Conservation (phyloP, 2,113 vertebrate genomes). For the Archilochus colubris region DNA sequence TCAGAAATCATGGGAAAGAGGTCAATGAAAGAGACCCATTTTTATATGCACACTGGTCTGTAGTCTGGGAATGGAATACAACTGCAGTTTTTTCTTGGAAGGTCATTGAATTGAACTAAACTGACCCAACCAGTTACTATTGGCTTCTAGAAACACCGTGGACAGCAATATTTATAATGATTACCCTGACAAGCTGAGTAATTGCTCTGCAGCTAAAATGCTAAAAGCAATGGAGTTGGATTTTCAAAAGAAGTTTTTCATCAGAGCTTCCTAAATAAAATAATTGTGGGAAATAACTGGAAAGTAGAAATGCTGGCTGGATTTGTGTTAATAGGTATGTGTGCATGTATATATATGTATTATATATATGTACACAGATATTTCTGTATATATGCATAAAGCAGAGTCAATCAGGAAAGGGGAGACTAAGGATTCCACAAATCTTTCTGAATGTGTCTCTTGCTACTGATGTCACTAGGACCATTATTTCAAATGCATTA, state of each 20-base stretch:
- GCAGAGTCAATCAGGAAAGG: background rate
- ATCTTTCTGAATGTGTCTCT: background rate
- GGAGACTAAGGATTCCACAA: background rate
- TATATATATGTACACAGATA: background rate
- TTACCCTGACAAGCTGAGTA: conserved; percentile 45
- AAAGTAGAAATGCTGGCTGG: background rate
- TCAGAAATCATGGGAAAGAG: conserved; percentile 11
- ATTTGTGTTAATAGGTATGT: background rate
- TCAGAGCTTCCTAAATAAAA: conserved; percentile 51
- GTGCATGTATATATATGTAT: background rate
- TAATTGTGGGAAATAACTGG: conserved; percentile 10
- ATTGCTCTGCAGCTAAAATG: conserved; percentile 47
- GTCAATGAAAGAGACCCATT: background rate
- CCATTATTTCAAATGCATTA: background rate
- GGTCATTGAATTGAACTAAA: conserved; percentile 27
- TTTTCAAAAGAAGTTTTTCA: conserved; percentile 30
- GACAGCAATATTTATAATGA: conserved; percentile 46
- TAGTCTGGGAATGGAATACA: background rate
- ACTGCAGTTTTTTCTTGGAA: conserved; percentile 19
- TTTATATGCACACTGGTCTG: background rate
- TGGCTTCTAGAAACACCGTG: conserved; percentile 4
- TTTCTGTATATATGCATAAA: background rate
- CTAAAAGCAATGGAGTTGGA: conserved; percentile 14
- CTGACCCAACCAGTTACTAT: conserved; percentile 18
- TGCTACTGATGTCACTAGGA: background rate